These are phyloP conservation scores for Ictidomys tridecemlineatus DNA, from an alignment of 2,113 vertebrate genomes.

Conservation along the genomic window DNA sequence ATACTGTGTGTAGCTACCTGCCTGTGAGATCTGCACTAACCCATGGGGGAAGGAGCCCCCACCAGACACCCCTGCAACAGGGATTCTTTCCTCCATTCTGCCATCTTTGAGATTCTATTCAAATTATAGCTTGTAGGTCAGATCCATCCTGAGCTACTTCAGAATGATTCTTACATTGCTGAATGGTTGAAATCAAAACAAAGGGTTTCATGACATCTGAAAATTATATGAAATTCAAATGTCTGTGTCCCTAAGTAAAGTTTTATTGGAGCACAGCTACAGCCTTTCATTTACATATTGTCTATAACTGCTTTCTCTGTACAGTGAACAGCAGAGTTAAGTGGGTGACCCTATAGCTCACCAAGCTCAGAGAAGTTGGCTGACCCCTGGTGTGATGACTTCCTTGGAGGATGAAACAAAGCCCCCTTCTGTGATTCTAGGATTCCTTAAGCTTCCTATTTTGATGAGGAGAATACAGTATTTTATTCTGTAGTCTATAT, in stretches of 20 bases:
- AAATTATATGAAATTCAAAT: background rate
- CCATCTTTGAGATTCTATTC: background rate
- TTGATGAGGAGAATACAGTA: background rate
- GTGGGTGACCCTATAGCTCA: background rate
- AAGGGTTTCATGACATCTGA: background rate
- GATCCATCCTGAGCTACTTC: background rate
- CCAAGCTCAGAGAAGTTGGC: background rate
- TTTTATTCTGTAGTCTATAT: no score
- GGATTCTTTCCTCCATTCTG: background rate
- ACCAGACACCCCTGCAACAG: background rate
- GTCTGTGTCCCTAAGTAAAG: background rate
- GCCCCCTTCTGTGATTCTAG: background rate
- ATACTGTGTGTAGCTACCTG: background rate
- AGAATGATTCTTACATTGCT: constrained; percentile 23
- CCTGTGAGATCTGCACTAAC: background rate
- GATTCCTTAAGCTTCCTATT: background rate
- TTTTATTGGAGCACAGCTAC: background rate
- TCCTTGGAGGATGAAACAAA: background rate
- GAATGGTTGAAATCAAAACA: constrained; percentile 42
- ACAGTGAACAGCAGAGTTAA: no score
- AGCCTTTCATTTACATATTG: background rate
- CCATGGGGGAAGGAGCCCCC: background rate
- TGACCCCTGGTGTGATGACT: background rate
- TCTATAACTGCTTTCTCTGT: background rate
- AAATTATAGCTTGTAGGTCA: background rate